phyloP scores from a whole-genome alignment of 1,140 invertebrate species.

The Ctenoplectra terminalis region DNA sequence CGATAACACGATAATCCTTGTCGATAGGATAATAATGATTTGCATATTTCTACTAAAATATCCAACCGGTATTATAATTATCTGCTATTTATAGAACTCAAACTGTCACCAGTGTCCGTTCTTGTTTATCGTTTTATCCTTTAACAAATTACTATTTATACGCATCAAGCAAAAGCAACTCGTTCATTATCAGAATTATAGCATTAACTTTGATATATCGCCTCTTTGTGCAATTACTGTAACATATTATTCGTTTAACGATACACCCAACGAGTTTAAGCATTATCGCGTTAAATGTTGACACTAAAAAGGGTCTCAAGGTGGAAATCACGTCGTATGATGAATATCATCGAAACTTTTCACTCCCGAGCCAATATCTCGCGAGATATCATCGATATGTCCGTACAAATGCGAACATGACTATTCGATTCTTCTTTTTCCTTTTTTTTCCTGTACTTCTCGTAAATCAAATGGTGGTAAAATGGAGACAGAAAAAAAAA shows the following conservation, averaged over 20 bases:
- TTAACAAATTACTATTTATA: neutral
- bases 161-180: neutral
- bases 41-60: conserved; percentile 4
- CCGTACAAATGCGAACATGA: too few species aligned
- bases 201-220: neutral
- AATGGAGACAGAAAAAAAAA: neutral
- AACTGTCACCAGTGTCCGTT: neutral
- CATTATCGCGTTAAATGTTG: neutral
- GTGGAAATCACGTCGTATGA: too few species aligned
- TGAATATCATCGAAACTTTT: too few species aligned
- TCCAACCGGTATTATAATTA: neutral
- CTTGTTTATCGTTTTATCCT: conserved; percentile 12
- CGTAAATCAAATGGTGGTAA: neutral
- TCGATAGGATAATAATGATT: neutral
- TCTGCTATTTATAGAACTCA: neutral
- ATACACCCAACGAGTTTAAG: neutral
- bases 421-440: too few species aligned
- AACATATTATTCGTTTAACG: conserved; percentile 11
- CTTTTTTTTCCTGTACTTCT: neutral
- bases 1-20: conserved; percentile 26
- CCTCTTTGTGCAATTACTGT: neutral
- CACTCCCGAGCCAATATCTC: too few species aligned
- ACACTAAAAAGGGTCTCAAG: too few species aligned
- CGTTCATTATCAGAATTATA: conserved; percentile 19
- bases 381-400: too few species aligned